A percentile compares a stretch with the other conserved stretches of the same genome.
phyloP scores from a whole-genome alignment of 2,797 vertebrate genomes.

The Sparus aurata region DNA sequence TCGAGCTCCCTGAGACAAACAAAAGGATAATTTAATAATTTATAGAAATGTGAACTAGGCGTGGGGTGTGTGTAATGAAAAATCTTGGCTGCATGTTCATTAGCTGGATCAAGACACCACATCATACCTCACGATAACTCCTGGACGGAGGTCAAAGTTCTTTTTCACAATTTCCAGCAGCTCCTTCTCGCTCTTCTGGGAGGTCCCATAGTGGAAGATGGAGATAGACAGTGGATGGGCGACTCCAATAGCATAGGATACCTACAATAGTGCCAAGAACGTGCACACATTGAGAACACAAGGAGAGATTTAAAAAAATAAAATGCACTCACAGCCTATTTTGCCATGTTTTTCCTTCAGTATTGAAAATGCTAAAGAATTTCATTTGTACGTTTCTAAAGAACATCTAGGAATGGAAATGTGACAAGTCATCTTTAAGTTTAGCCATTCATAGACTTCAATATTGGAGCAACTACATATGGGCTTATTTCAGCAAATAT shows the following conservation, averaged over 20 bases:
- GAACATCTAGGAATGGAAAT: no score
- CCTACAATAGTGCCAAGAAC: slow-evolving; percentile 76
- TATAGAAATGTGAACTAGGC: neutral
- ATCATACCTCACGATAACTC: slow-evolving; percentile 95
- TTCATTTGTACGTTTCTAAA: no score
- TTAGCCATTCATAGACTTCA: no score
- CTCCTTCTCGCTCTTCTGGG: slow-evolving; percentile 93
- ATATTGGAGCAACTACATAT: no score
- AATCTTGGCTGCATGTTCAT: neutral
- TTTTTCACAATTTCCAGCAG: slow-evolving; percentile 94
- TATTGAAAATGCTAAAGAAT: no score
- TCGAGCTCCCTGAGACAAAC: slow-evolving; percentile 94
- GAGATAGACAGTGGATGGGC: slow-evolving; percentile 94
- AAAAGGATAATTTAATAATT: neutral
- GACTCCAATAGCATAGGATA: slow-evolving; percentile 95
- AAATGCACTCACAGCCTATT: no score
- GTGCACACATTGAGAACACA: neutral
- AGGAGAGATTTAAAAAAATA: neutral
- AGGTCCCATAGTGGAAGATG: slow-evolving; percentile 97
- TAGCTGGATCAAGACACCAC: neutral
- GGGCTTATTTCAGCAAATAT: no score
- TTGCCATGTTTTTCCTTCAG: no score
- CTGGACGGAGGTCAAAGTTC: slow-evolving; percentile 96
- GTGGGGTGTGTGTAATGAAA: neutral
- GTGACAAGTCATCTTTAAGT: no score